A percentile compares a stretch with the other conserved stretches of the same genome.
These are phyloP conservation scores for Trissolcus japonicus DNA, from an alignment of 2,888 invertebrate genomes.

Conservation along the genomic window DNA sequence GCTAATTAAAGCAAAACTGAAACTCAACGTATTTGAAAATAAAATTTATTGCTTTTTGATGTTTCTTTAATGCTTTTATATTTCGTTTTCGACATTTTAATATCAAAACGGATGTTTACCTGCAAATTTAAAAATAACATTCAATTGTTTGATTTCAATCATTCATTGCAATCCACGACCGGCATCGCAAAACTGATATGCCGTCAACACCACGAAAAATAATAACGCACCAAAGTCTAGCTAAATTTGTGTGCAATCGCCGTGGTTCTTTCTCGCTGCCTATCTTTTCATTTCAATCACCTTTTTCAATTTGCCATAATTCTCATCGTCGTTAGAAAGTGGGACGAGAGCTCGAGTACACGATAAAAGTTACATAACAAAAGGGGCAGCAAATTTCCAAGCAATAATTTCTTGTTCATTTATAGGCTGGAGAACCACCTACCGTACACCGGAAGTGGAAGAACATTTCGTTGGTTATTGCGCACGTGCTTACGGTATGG, in stretches of 20 bases:
- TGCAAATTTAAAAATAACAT: no score
- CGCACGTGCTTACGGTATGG: conserved; percentile 27
- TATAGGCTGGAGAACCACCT: conserved; percentile 41
- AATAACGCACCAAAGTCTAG: conserved; percentile 3
- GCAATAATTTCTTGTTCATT: conserved; percentile 46
- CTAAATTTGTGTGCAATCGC: conserved; percentile 33
- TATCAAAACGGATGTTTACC: no score
- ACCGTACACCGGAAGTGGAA: conserved; percentile 43
- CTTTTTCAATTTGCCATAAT: conserved; percentile 50
- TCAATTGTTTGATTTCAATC: no score
- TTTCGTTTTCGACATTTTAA: no score
- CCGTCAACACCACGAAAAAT: neutral
- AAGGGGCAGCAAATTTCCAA: conserved; percentile 37
- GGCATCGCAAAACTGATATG: no score
- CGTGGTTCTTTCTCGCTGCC: conserved; percentile 28
- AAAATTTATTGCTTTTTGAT: no score
- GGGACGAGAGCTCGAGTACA: conserved; percentile 44
- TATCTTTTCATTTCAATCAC: conserved; percentile 41
- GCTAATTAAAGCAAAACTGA: no score
- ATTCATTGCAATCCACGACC: no score
- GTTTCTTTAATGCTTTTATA: no score
- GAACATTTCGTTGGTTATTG: conserved; percentile 49
- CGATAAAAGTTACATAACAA: conserved; percentile 49
- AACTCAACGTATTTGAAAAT: no score
- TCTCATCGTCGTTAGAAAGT: conserved; percentile 35